Percentiles rank a stretch among this genome's conserved stretches.
phyloP scores from a whole-genome alignment of 2,113 vertebrate genomes.

The Coracopsis vasa region DNA sequence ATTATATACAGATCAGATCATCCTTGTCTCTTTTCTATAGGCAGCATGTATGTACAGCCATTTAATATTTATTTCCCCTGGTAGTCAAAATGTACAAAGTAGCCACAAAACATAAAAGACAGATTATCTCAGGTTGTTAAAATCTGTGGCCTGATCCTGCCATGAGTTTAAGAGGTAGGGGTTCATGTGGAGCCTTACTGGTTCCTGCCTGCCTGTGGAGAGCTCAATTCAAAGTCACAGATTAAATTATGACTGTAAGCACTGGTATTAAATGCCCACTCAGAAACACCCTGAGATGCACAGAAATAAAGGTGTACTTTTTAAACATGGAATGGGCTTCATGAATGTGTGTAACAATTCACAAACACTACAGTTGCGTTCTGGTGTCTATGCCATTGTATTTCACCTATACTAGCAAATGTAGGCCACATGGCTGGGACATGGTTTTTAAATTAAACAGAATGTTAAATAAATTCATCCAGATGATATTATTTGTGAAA shows the following conservation, averaged over 20 bases:
- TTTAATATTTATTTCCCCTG: neutral
- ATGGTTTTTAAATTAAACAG: constrained; percentile 28
- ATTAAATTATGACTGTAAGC: neutral
- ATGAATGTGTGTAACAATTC: rapidly evolving
- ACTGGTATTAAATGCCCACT: neutral
- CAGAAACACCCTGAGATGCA: neutral
- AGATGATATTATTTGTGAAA: neutral
- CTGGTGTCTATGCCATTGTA: neutral
- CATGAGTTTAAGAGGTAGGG: neutral
- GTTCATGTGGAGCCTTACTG: neutral
- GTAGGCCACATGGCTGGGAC: neutral
- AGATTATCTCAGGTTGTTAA: neutral
- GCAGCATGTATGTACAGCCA: neutral
- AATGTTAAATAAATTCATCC: neutral
- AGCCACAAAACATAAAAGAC: neutral
- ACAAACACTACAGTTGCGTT: neutral
- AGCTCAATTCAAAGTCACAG: neutral
- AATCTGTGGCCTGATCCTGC: neutral
- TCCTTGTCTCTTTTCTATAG: neutral
- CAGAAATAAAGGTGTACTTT: neutral
- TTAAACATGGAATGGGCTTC: neutral
- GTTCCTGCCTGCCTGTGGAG: neutral
- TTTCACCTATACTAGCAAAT: neutral
- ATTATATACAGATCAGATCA: neutral
- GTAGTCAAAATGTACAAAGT: neutral